phyloP scores from a whole-genome alignment of 2,797 vertebrate species.

The Mycteria americana region DNA sequence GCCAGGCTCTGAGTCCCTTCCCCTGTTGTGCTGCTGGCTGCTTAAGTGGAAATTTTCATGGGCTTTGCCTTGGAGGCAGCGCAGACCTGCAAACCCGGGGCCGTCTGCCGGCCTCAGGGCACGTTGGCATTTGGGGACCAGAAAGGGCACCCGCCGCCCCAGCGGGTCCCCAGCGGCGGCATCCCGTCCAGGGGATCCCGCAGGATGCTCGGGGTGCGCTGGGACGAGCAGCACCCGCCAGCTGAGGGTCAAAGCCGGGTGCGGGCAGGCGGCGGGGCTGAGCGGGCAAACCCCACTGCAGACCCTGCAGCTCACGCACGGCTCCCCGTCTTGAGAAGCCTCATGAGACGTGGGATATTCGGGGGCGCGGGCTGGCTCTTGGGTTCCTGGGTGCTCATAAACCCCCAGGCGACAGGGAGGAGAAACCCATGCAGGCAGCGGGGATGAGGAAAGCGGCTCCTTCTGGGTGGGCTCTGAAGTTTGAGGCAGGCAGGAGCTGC shows the following conservation, averaged over 20 bases:
- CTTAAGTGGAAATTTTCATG: background rate
- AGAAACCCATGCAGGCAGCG: background rate
- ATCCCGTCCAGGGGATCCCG: background rate
- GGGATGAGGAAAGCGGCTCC: background rate
- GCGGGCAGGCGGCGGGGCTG: background rate
- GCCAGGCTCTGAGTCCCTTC: background rate
- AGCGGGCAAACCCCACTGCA: background rate
- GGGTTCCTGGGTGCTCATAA: background rate
- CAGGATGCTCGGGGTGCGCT: background rate
- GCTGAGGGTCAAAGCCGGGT: background rate
- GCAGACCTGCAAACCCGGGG: background rate
- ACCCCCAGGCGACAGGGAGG: background rate
- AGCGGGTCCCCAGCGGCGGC: background rate
- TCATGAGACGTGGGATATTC: background rate
- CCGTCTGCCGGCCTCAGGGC: background rate
- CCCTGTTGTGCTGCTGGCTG: background rate
- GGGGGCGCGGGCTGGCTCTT: background rate
- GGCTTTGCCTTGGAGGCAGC: background rate
- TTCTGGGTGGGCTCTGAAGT: background rate
- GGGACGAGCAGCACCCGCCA: background rate
- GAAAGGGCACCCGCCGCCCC: background rate
- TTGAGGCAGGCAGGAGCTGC: background rate
- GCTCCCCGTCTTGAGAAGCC: background rate
- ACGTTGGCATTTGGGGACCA: fast-evolving
- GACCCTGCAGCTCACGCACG: background rate